phyloP scores from a whole-genome alignment of 2,797 vertebrate species.

The Gephyroberyx darwinii region DNA sequence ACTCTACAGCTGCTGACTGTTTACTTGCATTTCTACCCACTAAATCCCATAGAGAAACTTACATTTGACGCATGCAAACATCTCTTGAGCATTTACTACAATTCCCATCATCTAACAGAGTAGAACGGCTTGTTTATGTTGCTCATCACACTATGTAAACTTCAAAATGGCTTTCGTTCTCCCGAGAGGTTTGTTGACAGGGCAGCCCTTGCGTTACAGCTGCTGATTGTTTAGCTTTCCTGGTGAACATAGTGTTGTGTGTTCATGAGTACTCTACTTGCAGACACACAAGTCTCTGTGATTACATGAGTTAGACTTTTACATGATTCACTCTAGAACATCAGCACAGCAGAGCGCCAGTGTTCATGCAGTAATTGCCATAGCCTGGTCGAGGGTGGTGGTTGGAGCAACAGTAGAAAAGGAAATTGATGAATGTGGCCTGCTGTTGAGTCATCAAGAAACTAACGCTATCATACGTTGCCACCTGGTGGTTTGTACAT shows the following conservation, averaged over 20 bases:
- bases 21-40: slow-evolving; percentile 19
- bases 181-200: slow-evolving; percentile 52
- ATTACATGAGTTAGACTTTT: slow-evolving; percentile 43
- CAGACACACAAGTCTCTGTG: slow-evolving; percentile 30
- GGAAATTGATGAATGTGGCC: slow-evolving; percentile 21
- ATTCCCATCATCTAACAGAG: slow-evolving; percentile 9
- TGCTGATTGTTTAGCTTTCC: slow-evolving; percentile 49
- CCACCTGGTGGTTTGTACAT: slow-evolving; percentile 66
- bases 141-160: slow-evolving; percentile 46
- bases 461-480: slow-evolving; percentile 48
- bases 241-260: neutral
- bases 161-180: slow-evolving; percentile 15
- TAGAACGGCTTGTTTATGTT: slow-evolving; percentile 37
- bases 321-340: slow-evolving; percentile 51
- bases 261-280: slow-evolving; percentile 40
- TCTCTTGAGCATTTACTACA: slow-evolving; percentile 17
- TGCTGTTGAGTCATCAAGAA: slow-evolving; percentile 66
- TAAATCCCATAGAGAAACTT: neutral
- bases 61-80: neutral
- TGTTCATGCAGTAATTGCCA: slow-evolving; percentile 30
- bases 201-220: slow-evolving; percentile 43
- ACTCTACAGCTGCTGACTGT: slow-evolving; percentile 4
- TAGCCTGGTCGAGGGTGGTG: slow-evolving; percentile 32
- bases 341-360: slow-evolving; percentile 47
- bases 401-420: slow-evolving; percentile 38